Percentiles rank a stretch among this genome's conserved stretches.
Conservation (phyloP, 2,113 vertebrate genomes). For the Camelus bactrianus region DNA sequence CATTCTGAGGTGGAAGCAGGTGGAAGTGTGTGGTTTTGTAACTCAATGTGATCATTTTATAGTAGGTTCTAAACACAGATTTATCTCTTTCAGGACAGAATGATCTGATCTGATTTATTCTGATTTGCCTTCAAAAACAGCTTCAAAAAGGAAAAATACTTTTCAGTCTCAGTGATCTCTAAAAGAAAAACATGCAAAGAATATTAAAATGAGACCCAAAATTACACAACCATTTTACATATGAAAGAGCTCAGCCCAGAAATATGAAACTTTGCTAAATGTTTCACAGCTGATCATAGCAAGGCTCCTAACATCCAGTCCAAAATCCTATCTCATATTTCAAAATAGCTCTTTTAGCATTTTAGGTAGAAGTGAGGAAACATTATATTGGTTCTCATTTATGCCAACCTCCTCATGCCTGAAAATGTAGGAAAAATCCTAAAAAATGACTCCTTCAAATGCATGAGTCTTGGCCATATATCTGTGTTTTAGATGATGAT, state of each 20-base stretch:
- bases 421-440: not conserved
- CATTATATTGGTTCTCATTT: not conserved
- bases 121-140: not conserved
- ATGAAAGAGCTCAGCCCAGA: slow-evolving; percentile 31
- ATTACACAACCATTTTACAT: slow-evolving; percentile 31
- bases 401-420: not conserved
- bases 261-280: slow-evolving; percentile 55
- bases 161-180: slow-evolving; percentile 12
- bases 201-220: slow-evolving; percentile 60
- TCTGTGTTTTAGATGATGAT: not conserved
- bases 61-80: not conserved
- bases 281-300: slow-evolving; percentile 39
- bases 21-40: slow-evolving; percentile 17
- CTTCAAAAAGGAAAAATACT: not conserved
- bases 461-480: not conserved
- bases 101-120: slow-evolving; percentile 55
- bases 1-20: not conserved
- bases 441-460: not conserved
- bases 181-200: slow-evolving; percentile 54
- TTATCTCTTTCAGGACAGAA: slow-evolving; percentile 59
- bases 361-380: not conserved
- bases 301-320: slow-evolving; percentile 10
- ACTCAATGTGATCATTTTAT: slow-evolving; percentile 40
- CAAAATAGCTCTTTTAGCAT: slow-evolving; percentile 1
- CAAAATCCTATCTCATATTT: not conserved